A percentile compares a stretch with the other conserved stretches of the same genome.
Evolutionary conservation across 2,797 vertebrate species (phyloP).

Genomic region (Carcharodon carcharias): DNA sequence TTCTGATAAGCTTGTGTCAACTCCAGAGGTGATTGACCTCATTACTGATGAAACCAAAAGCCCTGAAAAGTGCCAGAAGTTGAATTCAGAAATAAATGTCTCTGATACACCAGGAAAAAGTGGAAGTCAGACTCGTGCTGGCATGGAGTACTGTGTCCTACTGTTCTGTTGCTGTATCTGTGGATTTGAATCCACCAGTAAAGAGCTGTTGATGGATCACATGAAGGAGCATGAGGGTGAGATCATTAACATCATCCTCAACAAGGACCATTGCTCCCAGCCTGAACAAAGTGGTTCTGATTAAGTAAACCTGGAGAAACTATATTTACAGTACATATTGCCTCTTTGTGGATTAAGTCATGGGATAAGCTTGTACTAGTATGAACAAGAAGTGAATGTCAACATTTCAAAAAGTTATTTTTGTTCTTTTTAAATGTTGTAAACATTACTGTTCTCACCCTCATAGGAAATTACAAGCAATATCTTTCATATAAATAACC

Average conservation of each 20-base stretch:
- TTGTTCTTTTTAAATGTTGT: slow-evolving; percentile 1
- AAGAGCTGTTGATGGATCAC: slow-evolving; percentile 79
- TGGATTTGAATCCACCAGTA: slow-evolving; percentile 93
- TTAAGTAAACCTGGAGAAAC: slow-evolving; percentile 41
- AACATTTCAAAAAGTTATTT: background rate
- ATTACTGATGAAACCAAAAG: slow-evolving; percentile 48
- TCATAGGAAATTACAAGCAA: background rate
- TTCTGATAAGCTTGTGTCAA: slow-evolving; percentile 49
- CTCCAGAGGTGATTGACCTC: slow-evolving; percentile 51
- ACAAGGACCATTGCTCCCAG: slow-evolving; percentile 68
- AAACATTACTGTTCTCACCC: background rate
- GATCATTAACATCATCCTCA: slow-evolving; percentile 95
- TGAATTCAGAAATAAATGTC: slow-evolving; percentile 51
- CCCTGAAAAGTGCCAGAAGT: slow-evolving; percentile 52
- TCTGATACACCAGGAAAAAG: slow-evolving; percentile 52
- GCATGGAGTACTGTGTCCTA: slow-evolving; percentile 82
- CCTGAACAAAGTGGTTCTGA: slow-evolving; percentile 46
- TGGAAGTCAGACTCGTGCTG: slow-evolving; percentile 46
- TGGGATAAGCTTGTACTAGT: background rate
- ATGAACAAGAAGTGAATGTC: slow-evolving; percentile 7
- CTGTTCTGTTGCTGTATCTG: slow-evolving; percentile 97
- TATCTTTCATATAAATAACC: background rate
- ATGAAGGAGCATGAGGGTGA: slow-evolving; percentile 86
- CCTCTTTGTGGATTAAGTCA: slow-evolving; percentile 1
- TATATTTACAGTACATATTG: background rate